These are phyloP conservation scores for Lasioglossum marginatum DNA, from an alignment of 2,888 invertebrate species.

Conservation along the genomic window DNA sequence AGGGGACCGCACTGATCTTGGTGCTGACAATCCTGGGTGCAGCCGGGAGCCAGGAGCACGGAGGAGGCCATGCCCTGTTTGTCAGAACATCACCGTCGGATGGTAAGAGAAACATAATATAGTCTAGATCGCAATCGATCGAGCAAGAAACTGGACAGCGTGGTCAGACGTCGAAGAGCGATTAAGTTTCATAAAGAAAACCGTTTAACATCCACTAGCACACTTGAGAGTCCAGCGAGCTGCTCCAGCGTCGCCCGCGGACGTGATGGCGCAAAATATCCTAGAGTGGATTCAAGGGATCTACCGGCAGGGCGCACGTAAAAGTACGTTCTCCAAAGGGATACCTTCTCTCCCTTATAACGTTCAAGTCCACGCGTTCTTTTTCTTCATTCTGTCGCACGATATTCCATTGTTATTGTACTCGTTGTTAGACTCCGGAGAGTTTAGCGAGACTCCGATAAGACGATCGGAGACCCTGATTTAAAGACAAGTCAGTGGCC, in stretches of 20 bases:
- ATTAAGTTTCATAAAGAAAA: constrained; percentile 55
- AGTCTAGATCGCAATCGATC: neutral
- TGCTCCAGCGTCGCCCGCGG: constrained; percentile 84
- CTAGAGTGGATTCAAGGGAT: constrained; percentile 91
- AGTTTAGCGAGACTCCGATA: neutral
- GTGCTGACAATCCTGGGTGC: constrained; percentile 52
- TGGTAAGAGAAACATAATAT: constrained; percentile 60
- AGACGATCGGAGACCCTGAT: constrained; percentile 45
- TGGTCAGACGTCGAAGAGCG: constrained; percentile 9
- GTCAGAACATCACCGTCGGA: constrained; percentile 57
- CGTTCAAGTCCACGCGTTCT: neutral
- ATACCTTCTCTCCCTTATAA: neutral
- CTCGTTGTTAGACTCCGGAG: neutral
- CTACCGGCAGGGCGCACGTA: constrained; percentile 87
- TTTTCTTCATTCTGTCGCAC: neutral
- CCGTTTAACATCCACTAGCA: constrained; percentile 73
- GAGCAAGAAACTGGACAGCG: neutral
- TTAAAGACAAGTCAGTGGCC: constrained; percentile 51
- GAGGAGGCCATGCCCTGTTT: constrained; percentile 67
- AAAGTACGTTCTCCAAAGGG: constrained; percentile 83
- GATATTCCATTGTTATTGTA: neutral
- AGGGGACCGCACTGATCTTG: constrained; percentile 52
- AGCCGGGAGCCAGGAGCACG: constrained; percentile 55
- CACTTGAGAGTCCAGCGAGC: constrained; percentile 75
- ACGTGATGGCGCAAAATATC: constrained; percentile 91